Conservation (phyloP, 2,797 vertebrate species). For the Phylloscopus collybita region DNA sequence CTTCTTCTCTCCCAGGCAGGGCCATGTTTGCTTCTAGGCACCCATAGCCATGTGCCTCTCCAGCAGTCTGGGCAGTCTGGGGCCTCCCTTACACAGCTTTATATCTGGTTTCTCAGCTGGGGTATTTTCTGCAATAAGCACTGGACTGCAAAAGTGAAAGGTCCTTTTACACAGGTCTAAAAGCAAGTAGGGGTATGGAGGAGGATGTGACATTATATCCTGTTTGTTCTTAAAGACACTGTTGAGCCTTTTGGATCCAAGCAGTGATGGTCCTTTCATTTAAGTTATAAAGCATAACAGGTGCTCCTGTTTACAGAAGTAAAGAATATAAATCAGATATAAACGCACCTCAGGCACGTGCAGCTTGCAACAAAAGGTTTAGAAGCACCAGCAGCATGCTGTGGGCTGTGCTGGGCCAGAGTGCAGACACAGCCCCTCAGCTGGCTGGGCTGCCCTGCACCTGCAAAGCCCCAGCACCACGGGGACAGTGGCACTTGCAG, state of each 20-base stretch:
- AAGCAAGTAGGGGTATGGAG: not conserved
- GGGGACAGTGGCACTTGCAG: not conserved
- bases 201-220: not conserved
- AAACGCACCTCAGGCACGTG: not conserved
- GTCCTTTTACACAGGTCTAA: not conserved
- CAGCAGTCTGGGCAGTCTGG: not conserved
- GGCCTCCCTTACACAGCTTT: not conserved
- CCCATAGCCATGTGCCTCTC: not conserved
- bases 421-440: not conserved
- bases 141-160: not conserved
- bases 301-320: not conserved
- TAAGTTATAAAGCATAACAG: not conserved
- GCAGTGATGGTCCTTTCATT: not conserved
- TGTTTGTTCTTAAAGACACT: not conserved
- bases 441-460: not conserved
- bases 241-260: not conserved
- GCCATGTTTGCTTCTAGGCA: not conserved
- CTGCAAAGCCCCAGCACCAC: rapidly evolving
- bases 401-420: not conserved
- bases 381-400: not conserved
- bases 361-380: not conserved
- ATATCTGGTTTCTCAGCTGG: not conserved
- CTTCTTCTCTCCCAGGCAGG: not conserved
- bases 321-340: not conserved
- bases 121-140: not conserved